Evolutionary conservation across 35 echinoderm and acorn worm genomes (phyloP), one percentile per base, ranked within the genome.

Genomic region (Lytechinus pictus): DNA sequence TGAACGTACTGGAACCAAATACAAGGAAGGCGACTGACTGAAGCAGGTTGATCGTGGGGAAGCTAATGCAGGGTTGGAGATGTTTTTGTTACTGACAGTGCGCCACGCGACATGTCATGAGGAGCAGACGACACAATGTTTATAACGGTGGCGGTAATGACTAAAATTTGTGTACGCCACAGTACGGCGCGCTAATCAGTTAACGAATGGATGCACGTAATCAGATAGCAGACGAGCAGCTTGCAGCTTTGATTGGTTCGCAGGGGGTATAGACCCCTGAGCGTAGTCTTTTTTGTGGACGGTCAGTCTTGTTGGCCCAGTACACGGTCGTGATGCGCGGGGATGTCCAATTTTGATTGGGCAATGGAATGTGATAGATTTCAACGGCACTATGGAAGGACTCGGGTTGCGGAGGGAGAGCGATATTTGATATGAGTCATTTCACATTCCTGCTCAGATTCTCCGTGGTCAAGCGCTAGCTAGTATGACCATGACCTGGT

Each of bases 301-400:
- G 66, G 66, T 79, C 66, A 79, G 66, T 79, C n/a, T 79, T 79
- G 16, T 79, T 79, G n/a, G 66, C 66, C 66, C 66, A 12, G 9
- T 24, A 79, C 66, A 79, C 12, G 6, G 4, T 24, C 66, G n/a
- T 24, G 66, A 79, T 79, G 66, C 66, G 21, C 21, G 66, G 66
- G 66, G 66, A 79, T 79, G 66, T 79, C 66, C 66, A 79, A 79
- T 79, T 79, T 79, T 79, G 66, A 79, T 79, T 79, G 66, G 66
- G 66, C 66, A 79, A 79, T 79, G 66, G 66, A 27, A 79, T 79
- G 66, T 79, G 66, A 79, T 79, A 79, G 19, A 79, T 79, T 79
- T 79, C 66, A 16, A 58, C 66, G 4, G 16, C 66, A 79, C 16
- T 3, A 14, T 79, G 66, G 61, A 4, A 24, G 66, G 21, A 14